These are phyloP conservation scores for Pogonomyrmex californicus DNA, from an alignment of 1,140 invertebrate genomes.

Conservation along the genomic window DNA sequence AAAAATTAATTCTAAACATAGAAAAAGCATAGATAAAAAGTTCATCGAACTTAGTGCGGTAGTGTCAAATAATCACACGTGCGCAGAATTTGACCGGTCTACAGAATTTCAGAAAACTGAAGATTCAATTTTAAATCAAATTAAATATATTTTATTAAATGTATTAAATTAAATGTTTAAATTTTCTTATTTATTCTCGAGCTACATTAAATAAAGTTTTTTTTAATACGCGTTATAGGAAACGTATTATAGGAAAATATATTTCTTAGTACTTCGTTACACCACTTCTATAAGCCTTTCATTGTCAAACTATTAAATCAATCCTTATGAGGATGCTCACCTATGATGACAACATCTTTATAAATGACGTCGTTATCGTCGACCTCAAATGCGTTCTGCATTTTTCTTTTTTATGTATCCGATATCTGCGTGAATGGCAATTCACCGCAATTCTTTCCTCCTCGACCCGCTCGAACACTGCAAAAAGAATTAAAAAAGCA, in stretches of 20 bases:
- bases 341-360: constrained; percentile 90
- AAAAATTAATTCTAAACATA: not conserved
- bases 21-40: not conserved
- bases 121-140: not conserved
- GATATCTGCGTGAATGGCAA: not conserved
- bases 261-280: not conserved
- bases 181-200: not conserved
- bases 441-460: not conserved
- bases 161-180: not conserved
- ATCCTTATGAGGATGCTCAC: constrained; percentile 81
- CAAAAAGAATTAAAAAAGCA: constrained; percentile 21
- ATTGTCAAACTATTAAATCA: constrained; percentile 18
- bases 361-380: constrained; percentile 81
- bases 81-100: not conserved
- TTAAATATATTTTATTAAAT: not conserved
- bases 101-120: not conserved
- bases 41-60: not conserved
- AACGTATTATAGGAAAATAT: not conserved
- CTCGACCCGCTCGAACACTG: constrained; percentile 27
- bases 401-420: constrained; percentile 22
- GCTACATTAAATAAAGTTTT: not conserved
- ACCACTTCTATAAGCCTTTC: not conserved
- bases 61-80: not conserved
- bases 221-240: not conserved
- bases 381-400: constrained; percentile 59